These are phyloP conservation scores for Cryptocheilus praepositus DNA, from an alignment of 2,888 invertebrate species.

Conservation along the genomic window DNA sequence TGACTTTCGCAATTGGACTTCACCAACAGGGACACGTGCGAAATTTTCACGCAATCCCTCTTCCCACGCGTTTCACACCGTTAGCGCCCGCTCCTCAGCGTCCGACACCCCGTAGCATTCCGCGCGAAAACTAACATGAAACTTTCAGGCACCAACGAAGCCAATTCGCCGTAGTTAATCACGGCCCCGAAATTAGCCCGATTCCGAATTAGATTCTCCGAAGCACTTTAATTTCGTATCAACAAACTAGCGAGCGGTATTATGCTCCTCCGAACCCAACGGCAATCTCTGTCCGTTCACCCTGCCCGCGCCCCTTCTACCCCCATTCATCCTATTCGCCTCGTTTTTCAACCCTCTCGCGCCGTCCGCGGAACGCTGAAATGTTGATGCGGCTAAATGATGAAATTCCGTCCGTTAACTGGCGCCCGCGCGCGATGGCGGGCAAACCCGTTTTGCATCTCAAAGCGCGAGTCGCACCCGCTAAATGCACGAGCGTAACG, in stretches of 20 bases:
- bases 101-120: too few relatives aligned
- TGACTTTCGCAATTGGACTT: too few relatives aligned
- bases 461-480: conserved; percentile 25
- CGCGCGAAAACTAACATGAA: too few relatives aligned
- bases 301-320: neutral
- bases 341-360: neutral
- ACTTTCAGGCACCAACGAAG: too few relatives aligned
- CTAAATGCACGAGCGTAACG: too few relatives aligned
- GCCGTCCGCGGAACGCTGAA: conserved; percentile 6
- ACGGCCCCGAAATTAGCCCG: neutral
- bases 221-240: conserved; percentile 26
- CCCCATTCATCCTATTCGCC: neutral
- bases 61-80: too few relatives aligned
- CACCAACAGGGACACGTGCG: too few relatives aligned
- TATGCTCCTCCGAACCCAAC: too few relatives aligned
- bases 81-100: too few relatives aligned
- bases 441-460: conserved; percentile 42
- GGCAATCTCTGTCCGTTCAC: neutral
- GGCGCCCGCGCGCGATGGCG: conserved; percentile 1
- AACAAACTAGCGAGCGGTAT: too few relatives aligned
- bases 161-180: neutral
- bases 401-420: conserved; percentile 28
- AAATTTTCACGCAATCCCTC: too few relatives aligned
- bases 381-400: conserved; percentile 20
- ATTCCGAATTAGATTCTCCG: conserved; percentile 23